Conservation (phyloP, 2,113 vertebrate genomes). For the Mormoops blainvillei region DNA sequence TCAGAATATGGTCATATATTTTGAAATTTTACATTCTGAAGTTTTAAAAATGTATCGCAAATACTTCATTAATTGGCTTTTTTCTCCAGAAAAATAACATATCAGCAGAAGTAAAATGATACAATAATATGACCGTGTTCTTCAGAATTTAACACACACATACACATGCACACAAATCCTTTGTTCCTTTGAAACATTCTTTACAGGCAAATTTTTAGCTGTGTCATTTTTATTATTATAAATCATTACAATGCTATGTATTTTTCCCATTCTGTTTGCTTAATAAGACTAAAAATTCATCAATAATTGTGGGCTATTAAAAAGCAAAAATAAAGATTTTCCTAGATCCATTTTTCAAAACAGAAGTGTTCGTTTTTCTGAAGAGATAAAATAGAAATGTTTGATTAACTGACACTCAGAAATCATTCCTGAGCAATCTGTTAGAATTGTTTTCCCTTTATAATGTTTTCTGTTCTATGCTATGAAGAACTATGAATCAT, state of each 20-base stretch:
- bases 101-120: conserved; percentile 65
- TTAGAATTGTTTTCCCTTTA: conserved; percentile 32
- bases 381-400: conserved; percentile 38
- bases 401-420: conserved; percentile 71
- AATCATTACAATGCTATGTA: conserved; percentile 31
- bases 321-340: conserved; percentile 65
- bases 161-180: not conserved
- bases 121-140: conserved; percentile 51
- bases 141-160: conserved; percentile 55
- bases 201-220: conserved; percentile 69
- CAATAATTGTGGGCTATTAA: conserved; percentile 49
- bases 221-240: conserved; percentile 61
- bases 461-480: conserved; percentile 71
- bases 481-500: conserved; percentile 79
- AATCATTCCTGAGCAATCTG: conserved; percentile 69
- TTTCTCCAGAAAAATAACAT: conserved; percentile 64
- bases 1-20: conserved; percentile 8
- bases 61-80: conserved; percentile 63
- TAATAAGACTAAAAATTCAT: conserved; percentile 45
- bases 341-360: conserved; percentile 64
- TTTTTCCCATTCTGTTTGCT: not conserved
- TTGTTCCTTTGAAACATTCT: conserved; percentile 74
- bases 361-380: conserved; percentile 49
- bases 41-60: not conserved
- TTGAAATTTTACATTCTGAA: not conserved